Base-by-base conservation (phyloP, 2,113 vertebrate species). In the Ariopsis seemanni region DNA sequence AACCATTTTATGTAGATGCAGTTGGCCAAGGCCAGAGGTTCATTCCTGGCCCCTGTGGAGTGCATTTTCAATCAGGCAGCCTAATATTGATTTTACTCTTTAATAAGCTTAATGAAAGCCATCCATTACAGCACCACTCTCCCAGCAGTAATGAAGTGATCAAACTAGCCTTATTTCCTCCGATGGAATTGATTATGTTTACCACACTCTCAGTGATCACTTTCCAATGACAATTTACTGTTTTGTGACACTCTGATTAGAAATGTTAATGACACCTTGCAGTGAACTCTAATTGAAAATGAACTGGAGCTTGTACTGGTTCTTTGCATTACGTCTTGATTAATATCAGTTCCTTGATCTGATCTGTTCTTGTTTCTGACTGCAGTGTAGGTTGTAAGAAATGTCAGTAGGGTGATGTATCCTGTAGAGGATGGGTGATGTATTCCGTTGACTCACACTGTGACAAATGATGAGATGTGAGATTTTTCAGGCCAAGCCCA, bases 31-130 rank as follows among this genome's bases (percentile, higher is more conserved):
- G 86, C 67, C 62, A 74, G 67, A 34, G 71, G 62, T 88, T 83
- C 83, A 7, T 42, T 80, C 27, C 22, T 10, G 27, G 60, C 50
- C 60, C 53, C 71, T 58, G 15, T 63, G 55, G 82, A 82, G 42
- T 22, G 30, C 52, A 55, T 85, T 83, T 55, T 88, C 89, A 87
- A 92, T 92, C 90, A 86, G 90, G 88, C 83, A 79, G 27, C 53
- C 81, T 87, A 88, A 93, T 91, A 92, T 91, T 86, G 89, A 92
- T 91, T 90, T 12, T 90, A 69, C 80, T 48, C 69, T 90, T 86
- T 92, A 94, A 93, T 94, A 92, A 86, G 92, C 90, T 85, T 93
- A 92, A 94, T 92, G 91, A 93, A 91, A 91, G 79, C 85, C 86
- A 27, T 90, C 92, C 88, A 90, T 94, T 92, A 90, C 92, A 90